These are phyloP conservation scores for Tolypeutes matacus DNA, from an alignment of 2,797 vertebrate species.

Conservation along the genomic window DNA sequence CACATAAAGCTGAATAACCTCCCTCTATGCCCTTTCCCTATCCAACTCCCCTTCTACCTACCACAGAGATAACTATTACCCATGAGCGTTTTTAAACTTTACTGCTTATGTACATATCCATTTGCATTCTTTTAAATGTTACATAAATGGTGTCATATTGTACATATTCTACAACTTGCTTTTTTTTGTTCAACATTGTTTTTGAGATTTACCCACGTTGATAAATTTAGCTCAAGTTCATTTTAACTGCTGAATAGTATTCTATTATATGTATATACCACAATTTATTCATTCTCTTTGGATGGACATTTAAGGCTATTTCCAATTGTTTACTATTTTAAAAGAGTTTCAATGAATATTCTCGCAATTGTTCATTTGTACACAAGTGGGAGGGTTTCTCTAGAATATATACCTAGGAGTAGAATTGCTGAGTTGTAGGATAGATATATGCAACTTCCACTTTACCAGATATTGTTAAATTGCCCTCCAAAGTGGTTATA, in stretches of 20 bases:
- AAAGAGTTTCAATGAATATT: conserved; percentile 25
- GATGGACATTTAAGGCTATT: conserved; percentile 47
- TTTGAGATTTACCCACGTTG: conserved; percentile 25
- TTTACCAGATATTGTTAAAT: conserved; percentile 32
- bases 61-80: background rate
- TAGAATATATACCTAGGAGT: background rate
- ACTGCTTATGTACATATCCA: background rate
- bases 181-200: conserved; percentile 22
- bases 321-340: conserved; percentile 49
- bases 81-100: conserved; percentile 13
- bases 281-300: conserved; percentile 27
- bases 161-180: background rate
- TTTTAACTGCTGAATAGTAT: conserved; percentile 43
- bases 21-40: background rate
- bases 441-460: background rate
- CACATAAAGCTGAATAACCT: background rate
- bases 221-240: conserved; percentile 34
- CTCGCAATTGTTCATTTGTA: background rate
- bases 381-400: background rate
- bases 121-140: conserved; percentile 51
- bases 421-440: conserved; percentile 9
- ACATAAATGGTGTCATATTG: conserved; percentile 31
- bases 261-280: background rate
- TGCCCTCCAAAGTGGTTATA: background rate
- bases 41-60: background rate